These are phyloP conservation scores for Drosophila nigricruria DNA, from an alignment of 2,888 invertebrate species.

Conservation along the genomic window DNA sequence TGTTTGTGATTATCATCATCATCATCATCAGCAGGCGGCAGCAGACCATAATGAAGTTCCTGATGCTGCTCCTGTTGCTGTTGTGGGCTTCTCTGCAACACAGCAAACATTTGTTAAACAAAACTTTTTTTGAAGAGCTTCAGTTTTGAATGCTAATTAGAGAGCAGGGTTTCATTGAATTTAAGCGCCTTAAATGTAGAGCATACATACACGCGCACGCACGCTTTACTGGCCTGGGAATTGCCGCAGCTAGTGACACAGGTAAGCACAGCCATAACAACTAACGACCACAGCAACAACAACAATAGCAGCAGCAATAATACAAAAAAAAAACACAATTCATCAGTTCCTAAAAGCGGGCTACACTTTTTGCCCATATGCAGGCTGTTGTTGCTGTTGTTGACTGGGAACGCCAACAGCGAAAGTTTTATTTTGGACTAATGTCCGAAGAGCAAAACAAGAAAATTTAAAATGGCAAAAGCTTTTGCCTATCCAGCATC, in stretches of 20 bases:
- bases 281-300: slow-evolving; percentile 24
- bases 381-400: slow-evolving; percentile 44
- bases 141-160: slow-evolving; percentile 72
- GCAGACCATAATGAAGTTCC: slow-evolving; percentile 51
- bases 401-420: slow-evolving; percentile 64
- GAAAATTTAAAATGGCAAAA: slow-evolving; percentile 32
- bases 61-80: slow-evolving; percentile 25
- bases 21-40: slow-evolving; percentile 63
- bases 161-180: slow-evolving; percentile 36
- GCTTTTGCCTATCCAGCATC: slow-evolving; percentile 25
- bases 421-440: slow-evolving; percentile 43
- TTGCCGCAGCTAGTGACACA: slow-evolving; percentile 69
- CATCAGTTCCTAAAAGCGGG: slow-evolving; percentile 61
- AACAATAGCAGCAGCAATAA: slow-evolving; percentile 41
- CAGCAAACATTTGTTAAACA: slow-evolving; percentile 59
- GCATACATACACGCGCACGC: slow-evolving; percentile 14
- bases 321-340: slow-evolving; percentile 57
- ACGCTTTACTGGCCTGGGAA: slow-evolving; percentile 53
- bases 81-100: slow-evolving; percentile 50
- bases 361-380: slow-evolving; percentile 59
- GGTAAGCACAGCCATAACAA: slow-evolving; percentile 64
- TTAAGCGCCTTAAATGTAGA: slow-evolving; percentile 71
- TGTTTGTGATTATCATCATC: slow-evolving; percentile 73
- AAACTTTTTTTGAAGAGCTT: slow-evolving; percentile 32
- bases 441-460: slow-evolving; percentile 14